Base-by-base conservation (phyloP, 2,113 vertebrate species). In the Oncorhynchus masou region DNA sequence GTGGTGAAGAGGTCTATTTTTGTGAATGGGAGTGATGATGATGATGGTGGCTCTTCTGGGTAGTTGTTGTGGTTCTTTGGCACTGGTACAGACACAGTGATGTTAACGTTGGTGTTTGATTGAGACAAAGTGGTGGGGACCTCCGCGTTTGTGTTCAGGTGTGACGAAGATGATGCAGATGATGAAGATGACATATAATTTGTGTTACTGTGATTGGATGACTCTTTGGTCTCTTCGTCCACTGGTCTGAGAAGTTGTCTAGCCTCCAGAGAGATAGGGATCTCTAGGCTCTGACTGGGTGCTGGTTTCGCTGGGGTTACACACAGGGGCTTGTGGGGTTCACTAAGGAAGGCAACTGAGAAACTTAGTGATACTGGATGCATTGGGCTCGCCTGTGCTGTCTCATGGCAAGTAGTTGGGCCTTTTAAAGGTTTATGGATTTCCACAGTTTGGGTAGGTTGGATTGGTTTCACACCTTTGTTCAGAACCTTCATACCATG, bases 171-270 rank as follows among this genome's bases (percentile, higher is more conserved):
- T 34, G 31, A 68, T 9, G 65, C 25, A 27, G 54, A 62, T 68
- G 15, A 20, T 68, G 24, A 25, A 27, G 65, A 27, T 67, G 25
- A 25, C 39, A 45, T 45, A 9, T 45, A 9, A 45, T 31, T 31
- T 15, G 67, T 3, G 11, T 70, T 72, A 74, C 3, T 54, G 48
- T 2, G 27, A n/a, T 74, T 79, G 12, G 31, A 74, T 29, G 51
- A 51, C 79, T 91, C 89, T 93, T 93, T 94, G 91, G 90, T 88
- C 70, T 90, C 65, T 1, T 20, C 54, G 54, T 86, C 71, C 68
- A 78, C 78, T 74, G 80, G 82, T 83, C 84, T 78, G 76, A 78
- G 81, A 72, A 80, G 70, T 60, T 73, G 75, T 76, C 54, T 75
- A 68, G 78, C 83, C 74, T 60, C 74, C 51, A 66, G 66, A 13